Evolutionary conservation across 1,140 invertebrate species (phyloP).

Genomic region (Dreissena rostriformis): DNA sequence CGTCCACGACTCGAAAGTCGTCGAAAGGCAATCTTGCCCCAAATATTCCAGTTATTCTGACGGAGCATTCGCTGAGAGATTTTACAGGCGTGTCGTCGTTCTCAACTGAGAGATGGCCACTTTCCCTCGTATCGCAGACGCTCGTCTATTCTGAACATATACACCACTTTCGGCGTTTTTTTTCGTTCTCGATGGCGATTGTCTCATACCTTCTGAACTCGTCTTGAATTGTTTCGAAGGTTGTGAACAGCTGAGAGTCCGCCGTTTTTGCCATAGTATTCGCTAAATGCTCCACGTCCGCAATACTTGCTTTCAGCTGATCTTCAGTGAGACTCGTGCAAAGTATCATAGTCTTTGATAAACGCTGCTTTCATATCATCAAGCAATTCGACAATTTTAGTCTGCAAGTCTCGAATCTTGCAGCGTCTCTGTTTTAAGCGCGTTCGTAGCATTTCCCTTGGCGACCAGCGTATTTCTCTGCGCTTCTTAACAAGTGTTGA

Average conservation of each 20-base stretch:
- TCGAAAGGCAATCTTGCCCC: constrained; percentile 31
- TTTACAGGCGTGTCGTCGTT: constrained; percentile 20
- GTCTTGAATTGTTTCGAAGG: constrained; percentile 39
- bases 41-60: constrained; percentile 38
- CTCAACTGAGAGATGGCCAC: constrained; percentile 42
- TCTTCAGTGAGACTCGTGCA: constrained; percentile 25
- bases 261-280: constrained; percentile 17
- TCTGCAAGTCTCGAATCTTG: constrained; percentile 32
- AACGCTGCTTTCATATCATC: constrained; percentile 26
- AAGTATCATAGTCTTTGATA: constrained; percentile 38
- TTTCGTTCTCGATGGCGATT: constrained; percentile 8
- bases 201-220: constrained; percentile 44
- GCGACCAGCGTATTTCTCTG: constrained; percentile 1
- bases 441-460: constrained; percentile 9
- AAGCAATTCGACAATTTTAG: constrained; percentile 31
- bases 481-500: constrained; percentile 28
- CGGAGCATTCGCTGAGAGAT: not conserved
- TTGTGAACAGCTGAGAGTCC: no score
- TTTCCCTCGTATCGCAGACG: constrained; percentile 20
- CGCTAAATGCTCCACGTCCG: constrained; percentile 3
- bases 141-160: constrained; percentile 49
- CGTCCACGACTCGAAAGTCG: constrained; percentile 32
- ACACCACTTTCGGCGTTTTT: constrained; percentile 38
- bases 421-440: constrained; percentile 11
- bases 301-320: constrained; percentile 18